Percentiles rank a stretch among this genome's conserved stretches.
Evolutionary conservation across 2,797 vertebrate species (phyloP).

Genomic region (Gorsachius magnificus): DNA sequence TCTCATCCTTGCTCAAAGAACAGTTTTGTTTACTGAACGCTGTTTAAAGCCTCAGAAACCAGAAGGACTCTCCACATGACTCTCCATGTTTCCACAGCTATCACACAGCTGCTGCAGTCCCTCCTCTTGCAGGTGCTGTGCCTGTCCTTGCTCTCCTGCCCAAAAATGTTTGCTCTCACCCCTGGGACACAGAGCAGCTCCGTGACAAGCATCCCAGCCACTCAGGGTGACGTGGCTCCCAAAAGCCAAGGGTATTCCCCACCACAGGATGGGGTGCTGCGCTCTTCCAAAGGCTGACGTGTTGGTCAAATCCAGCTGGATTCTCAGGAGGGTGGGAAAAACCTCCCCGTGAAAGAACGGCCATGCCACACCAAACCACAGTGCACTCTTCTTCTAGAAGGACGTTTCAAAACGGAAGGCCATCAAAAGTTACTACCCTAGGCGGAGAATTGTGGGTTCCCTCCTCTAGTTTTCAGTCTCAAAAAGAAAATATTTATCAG

Average conservation of each 20-base stretch:
- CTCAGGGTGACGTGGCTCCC: fast-evolving
- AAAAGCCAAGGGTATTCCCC: background rate
- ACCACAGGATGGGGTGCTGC: no score
- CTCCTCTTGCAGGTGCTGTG: background rate
- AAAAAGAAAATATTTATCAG: background rate
- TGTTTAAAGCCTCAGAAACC: background rate
- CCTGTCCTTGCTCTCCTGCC: background rate
- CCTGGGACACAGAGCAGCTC: background rate
- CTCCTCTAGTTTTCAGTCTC: background rate
- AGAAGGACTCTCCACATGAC: background rate
- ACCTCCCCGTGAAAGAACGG: fast-evolving
- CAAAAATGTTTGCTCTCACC: background rate
- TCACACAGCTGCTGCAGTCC: background rate
- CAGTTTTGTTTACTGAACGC: background rate
- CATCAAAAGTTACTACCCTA: no score
- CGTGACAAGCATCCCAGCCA: background rate
- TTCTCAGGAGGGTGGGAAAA: background rate
- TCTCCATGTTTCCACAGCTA: background rate
- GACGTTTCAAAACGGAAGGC: background rate
- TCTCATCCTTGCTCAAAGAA: background rate
- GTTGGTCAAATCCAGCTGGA: background rate
- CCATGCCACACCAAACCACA: background rate
- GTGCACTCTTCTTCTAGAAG: background rate
- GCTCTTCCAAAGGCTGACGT: background rate
- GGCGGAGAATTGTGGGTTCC: background rate